phyloP scores from a whole-genome alignment of 1,140 invertebrate species.

The Acromyrmex echinatior region DNA sequence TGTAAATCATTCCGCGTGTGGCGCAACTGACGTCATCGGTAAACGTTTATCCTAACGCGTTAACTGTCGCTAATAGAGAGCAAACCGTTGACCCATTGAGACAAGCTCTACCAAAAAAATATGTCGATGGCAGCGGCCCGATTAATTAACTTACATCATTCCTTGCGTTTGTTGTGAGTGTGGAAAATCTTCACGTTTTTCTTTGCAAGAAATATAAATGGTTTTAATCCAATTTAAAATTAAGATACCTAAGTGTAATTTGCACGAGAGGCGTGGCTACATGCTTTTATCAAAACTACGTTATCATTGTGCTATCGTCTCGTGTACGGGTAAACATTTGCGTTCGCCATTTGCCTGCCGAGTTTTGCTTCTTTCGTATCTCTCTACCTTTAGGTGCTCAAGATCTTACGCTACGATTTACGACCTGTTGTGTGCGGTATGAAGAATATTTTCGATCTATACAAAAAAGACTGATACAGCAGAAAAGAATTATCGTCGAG shows the following conservation, averaged over 20 bases:
- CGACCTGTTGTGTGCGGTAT: neutral
- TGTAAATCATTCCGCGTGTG: slow-evolving; percentile 61
- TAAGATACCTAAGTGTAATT: slow-evolving; percentile 44
- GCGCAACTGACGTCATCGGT: slow-evolving; percentile 63
- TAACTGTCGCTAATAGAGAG: slow-evolving; percentile 71
- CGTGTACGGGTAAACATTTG: slow-evolving; percentile 51
- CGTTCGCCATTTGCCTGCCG: slow-evolving; percentile 39
- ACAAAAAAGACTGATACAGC: neutral
- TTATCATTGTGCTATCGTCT: slow-evolving; percentile 52
- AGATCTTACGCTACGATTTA: neutral
- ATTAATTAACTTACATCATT: slow-evolving; percentile 61
- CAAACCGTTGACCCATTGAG: slow-evolving; percentile 72
- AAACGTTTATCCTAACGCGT: slow-evolving; percentile 70
- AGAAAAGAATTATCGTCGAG: slow-evolving; percentile 1
- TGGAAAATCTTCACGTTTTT: neutral
- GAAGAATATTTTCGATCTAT: slow-evolving; percentile 42
- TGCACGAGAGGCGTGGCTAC: slow-evolving; percentile 29
- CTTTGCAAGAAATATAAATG: neutral
- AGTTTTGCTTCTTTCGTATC: slow-evolving; percentile 10
- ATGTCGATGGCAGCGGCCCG: slow-evolving; percentile 12
- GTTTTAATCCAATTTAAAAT: slow-evolving; percentile 19
- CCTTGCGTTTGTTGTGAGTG: neutral
- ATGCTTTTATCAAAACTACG: slow-evolving; percentile 47
- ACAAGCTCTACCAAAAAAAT: slow-evolving; percentile 46
- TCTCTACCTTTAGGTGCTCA: neutral